Evolutionary conservation across 2,113 vertebrate species (phyloP), one percentile per base, ranked within the genome.

Genomic region (Notarius lentiginosus): DNA sequence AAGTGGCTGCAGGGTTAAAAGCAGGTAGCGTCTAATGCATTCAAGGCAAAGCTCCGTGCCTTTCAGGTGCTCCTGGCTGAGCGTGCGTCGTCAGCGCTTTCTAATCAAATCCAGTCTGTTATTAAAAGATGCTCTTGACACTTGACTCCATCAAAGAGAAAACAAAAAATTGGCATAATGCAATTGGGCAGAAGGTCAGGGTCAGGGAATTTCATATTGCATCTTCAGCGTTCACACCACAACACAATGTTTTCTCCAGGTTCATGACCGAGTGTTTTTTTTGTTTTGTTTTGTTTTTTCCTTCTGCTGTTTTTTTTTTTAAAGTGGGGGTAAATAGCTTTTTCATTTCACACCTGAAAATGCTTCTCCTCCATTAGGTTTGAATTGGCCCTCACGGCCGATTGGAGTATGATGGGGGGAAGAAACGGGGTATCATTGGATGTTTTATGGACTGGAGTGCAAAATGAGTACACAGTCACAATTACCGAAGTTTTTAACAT

Each of bases 71-170:
- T 90, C 91, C 86, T 17, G 65, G n/a, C 66, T 73, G 49, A 49
- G 88, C 81, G 82, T 91, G 95, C 94, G 0, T 85, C 55, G 89
- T 95, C 95, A 96, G 95, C 95, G 92, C 92, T 95, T 94, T 92
- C 83, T 93, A 94, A 95, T 95, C 95, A 93, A 95, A 96, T 95
- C 93, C 94, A 95, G 92, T 94, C 94, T 95, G 93, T 92, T 94
- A 93, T 93, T 94, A 95, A 95, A 94, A 94, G 93, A 94, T 90
- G 91, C 94, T 95, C 94, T 95, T 94, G 94, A 95, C 94, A 95
- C 92, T 93, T 94, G 95, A 94, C 94, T 94, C 93, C 85, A 89
- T 94, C 90, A 92, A 92, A 91, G 90, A 87, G 92, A 94, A 94
- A 92, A 90, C 86, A 86, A 84, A 93, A 94, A 91, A 90, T 92